phyloP scores from a whole-genome alignment of 2,113 vertebrate genomes.

The Ptyas mucosa region DNA sequence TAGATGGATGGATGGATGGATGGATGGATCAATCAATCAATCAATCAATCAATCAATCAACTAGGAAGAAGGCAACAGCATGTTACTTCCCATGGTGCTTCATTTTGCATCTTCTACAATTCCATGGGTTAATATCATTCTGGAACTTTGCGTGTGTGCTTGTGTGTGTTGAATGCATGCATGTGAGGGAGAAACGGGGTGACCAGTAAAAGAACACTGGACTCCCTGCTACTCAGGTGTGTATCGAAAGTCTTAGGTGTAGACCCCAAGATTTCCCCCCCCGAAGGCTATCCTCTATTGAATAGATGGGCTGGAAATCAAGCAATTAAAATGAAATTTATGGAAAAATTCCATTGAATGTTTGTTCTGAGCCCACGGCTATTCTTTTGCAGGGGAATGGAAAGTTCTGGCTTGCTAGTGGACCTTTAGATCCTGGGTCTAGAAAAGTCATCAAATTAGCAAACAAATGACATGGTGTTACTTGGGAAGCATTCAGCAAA shows the following conservation, averaged over 20 bases:
- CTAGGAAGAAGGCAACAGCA: neutral
- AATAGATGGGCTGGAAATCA: neutral
- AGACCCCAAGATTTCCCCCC: neutral
- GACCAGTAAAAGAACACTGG: neutral
- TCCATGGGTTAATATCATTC: neutral
- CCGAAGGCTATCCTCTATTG: neutral
- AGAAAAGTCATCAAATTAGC: neutral
- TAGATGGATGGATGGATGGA: too few relatives aligned
- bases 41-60: too few relatives aligned
- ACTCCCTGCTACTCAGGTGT: neutral
- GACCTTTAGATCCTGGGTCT: neutral
- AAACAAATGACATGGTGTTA: neutral
- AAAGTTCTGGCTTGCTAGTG: neutral
- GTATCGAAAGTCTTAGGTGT: neutral
- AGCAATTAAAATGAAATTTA: neutral
- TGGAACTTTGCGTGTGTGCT: neutral
- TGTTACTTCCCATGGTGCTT: neutral
- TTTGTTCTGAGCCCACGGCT: neutral
- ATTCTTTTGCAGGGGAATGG: neutral
- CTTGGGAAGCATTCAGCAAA: neutral
- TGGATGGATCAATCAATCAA: too few relatives aligned
- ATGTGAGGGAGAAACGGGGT: neutral
- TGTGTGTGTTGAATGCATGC: neutral
- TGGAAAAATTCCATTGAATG: neutral
- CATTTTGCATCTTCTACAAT: neutral